A percentile compares a stretch with the other conserved stretches of the same genome.
Conservation (phyloP, 1,140 invertebrate genomes). For the Gryon sp. region DNA sequence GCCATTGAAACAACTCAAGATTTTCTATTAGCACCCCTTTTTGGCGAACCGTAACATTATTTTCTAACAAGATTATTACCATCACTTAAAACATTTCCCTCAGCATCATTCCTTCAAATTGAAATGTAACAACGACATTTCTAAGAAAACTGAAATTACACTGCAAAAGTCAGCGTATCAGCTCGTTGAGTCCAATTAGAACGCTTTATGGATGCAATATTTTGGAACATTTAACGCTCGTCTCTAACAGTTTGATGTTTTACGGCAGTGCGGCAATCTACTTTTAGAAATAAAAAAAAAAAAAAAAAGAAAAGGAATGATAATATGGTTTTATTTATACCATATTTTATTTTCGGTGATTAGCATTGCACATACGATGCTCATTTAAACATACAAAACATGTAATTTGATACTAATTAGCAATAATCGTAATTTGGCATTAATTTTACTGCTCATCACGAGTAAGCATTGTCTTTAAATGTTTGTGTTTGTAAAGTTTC, state of each 20-base stretch:
- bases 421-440: slow-evolving; percentile 38
- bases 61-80: too few species aligned
- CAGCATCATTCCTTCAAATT: slow-evolving; percentile 16
- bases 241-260: slow-evolving; percentile 16
- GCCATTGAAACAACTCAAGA: too few species aligned
- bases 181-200: slow-evolving; percentile 29
- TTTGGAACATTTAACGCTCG: slow-evolving; percentile 32
- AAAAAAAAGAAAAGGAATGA: too few species aligned
- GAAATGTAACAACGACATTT: slow-evolving; percentile 23
- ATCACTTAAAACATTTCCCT: too few species aligned
- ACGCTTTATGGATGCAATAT: slow-evolving; percentile 31
- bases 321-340: slow-evolving; percentile 25
- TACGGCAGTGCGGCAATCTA: slow-evolving; percentile 12
- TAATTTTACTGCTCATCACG: slow-evolving; percentile 47
- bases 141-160: slow-evolving; percentile 3
- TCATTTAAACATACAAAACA: slow-evolving; percentile 28
- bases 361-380: slow-evolving; percentile 24
- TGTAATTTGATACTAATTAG: slow-evolving; percentile 45
- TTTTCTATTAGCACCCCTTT: too few species aligned
- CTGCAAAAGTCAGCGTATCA: slow-evolving; percentile 3
- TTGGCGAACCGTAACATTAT: too few species aligned
- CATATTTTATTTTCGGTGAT: slow-evolving; percentile 36
- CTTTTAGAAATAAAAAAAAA: slow-evolving; percentile 25
- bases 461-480: slow-evolving; percentile 45
- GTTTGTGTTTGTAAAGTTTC: slow-evolving; percentile 34